Conservation (phyloP, 2,888 invertebrate genomes). For the Gisinianus flammeolus region DNA sequence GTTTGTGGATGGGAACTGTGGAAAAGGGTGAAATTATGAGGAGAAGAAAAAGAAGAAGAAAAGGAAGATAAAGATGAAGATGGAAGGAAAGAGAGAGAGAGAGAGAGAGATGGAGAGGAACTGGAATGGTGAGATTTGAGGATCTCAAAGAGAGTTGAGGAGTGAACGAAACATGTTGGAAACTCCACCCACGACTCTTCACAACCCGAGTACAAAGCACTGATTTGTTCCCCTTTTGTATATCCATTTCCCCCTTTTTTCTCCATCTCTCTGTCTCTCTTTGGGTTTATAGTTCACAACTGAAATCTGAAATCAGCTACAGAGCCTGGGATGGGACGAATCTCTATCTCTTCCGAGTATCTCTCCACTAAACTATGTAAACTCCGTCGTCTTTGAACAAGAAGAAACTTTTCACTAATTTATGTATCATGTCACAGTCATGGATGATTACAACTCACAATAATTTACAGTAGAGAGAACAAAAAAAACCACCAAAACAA, state of each 20-base stretch:
- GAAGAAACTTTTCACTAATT: background rate
- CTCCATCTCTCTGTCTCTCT: background rate
- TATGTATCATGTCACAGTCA: too few species aligned
- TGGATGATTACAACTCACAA: too few species aligned
- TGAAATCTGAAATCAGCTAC: too few species aligned
- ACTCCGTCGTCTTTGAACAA: background rate
- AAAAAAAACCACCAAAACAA: too few species aligned
- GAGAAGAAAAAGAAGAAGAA: background rate
- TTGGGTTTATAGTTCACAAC: background rate
- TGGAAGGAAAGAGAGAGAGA: background rate
- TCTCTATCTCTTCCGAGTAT: background rate
- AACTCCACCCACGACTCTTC: conserved; percentile 20
- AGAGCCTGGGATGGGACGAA: too few species aligned
- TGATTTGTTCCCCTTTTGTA: conserved; percentile 24
- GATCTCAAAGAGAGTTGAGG: too few species aligned
- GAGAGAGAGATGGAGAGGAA: background rate
- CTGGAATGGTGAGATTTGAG: too few species aligned
- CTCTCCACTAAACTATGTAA: background rate
- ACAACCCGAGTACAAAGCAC: background rate
- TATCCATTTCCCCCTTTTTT: background rate
- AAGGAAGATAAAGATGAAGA: background rate
- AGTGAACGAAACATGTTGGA: conserved; percentile 10
- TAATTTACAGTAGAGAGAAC: too few species aligned
- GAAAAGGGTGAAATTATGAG: too few species aligned
- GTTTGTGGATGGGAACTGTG: too few species aligned